Evolutionary conservation across 2,797 vertebrate genomes (phyloP), one percentile per base, ranked within the genome.

Genomic region (Myotis pilosus): DNA sequence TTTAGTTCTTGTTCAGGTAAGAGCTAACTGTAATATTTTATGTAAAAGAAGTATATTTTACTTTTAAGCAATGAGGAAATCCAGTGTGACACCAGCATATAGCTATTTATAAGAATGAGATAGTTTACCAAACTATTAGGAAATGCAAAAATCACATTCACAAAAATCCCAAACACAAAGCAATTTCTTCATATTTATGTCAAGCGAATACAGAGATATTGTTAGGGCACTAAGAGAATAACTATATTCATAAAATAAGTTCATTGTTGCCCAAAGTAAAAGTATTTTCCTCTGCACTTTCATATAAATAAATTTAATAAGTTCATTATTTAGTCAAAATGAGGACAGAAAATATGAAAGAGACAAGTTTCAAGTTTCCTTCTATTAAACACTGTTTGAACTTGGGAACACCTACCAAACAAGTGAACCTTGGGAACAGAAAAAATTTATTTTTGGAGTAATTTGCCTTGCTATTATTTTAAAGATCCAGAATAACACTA

Each of bases 351-450:
- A 76, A 88, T 68, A 10, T 92, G 17, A 82, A 41, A 87, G 38
- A 93, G 55, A 75, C 17, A 71, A 86, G 15, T 93, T 89, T 95
- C 19, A 84, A 80, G 25, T 87, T 93, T 23, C 49, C 30, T 87
- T 87, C 17, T 57, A 47, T 90, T 94, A 86, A 81, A 92, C 10
- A 91, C 4, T 83, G 38, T 90, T 92, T 94, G n/a, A 92, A 87
- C 36, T 60, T 66, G 44, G 68, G 25, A 85, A 91, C 3, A 75
- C 25, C 23, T 74, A 95, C 47, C 7, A 83, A 69, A 91, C 44
- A 55, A 86, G 38, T 41, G 33, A 92, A 82, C 17, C 15, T 20
- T 84, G 12, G 15, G 25, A 68, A 85, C 19, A 85, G 49, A 60
- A 76, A 95, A 85, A 71, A 41, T 64, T 62, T 86, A 76, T n/a